Base-by-base conservation (phyloP, 1,140 invertebrate genomes). In the Paraescarpia echinospica region DNA sequence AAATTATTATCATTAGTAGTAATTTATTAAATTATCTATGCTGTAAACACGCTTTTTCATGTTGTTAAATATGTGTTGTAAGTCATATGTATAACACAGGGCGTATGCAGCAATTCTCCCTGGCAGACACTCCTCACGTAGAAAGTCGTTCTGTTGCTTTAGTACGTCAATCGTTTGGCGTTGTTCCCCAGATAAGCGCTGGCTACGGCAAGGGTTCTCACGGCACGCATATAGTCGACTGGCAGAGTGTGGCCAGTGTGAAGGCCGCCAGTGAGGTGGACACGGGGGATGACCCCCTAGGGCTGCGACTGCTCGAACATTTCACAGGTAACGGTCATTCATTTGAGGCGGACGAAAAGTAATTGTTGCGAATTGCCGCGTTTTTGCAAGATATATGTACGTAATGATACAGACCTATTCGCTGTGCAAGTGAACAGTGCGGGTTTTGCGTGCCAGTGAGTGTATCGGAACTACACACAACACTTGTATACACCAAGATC, bases 161-260 rank as follows among this genome's bases (percentile, higher is more conserved):
- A 77, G 22, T 77, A 77, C 22, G 59, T 77, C 8, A 77, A 27
- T 27, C 4, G 14, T 77, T 6, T 27, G 4, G 22, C 59, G 8
- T 12, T 77, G 22, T 77, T 77, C 22, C 9, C 93, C 41, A 94
- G 94, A 35, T 93, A 91, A 35, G 93, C 91, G 8, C 91, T 94
- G n/a, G 94, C 93, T 90, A 93, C 92, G 6, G 93, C 91, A 34
- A 92, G 91, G 34, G 59, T 95, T 94, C 51, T 94, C 94, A 14
- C 92, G 92, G 22, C 89, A 91, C 22, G 89, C 92, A 51, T 35
- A 94, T 27, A 94, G 94, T 22, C 93, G 93, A 34, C 92, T 94
- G 35, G 92, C 94, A 51, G 93, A 93, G 27, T 92, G 93, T 14
- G 90, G 92, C 14, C 31, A 93, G 27, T 41, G 92, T 92, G 92